Evolutionary conservation across 2,113 vertebrate genomes (phyloP), one percentile per base, ranked within the genome.

Genomic region (Cercocebus atys): DNA sequence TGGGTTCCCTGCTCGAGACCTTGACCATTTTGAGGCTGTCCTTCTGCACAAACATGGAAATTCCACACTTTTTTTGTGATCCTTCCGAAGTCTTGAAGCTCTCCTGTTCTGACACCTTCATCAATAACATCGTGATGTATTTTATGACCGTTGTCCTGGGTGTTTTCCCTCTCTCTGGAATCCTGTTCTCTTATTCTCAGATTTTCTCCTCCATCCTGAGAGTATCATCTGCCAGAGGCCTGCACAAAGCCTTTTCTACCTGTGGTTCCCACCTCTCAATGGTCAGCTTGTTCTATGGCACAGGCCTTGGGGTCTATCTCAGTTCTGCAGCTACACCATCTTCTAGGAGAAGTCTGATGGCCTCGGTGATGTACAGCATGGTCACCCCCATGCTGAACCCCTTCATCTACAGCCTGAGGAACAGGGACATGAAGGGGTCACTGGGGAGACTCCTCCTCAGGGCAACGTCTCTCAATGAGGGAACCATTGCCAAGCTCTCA

Each of bases 321-420:
- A 93, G 93, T 72, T 83, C 96, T 45, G 85, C 66, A 8, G 12
- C 3, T 25, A 85, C 70, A 40, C 50, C 78, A 22, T 40, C 40
- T 30, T 84, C 96, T 40, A 73, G 76, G 30, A 68, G 11, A 20
- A 92, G 73, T 22, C 13, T 87, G 18, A 66, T 68, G 47, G 83
- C 90, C 57, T 96, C 79, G 0, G 81, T 85, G 55, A 97, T 89
- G 83, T 92, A 96, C 90, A 94, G 78, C 4, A 25, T 70, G 70
- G 81, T 95, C 66, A 97, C 95, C 1, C 94, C 88, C 59, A 95
- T 97, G 93, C 52, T 97, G 43, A 93, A 97, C 47, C 86, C 96
- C 55, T 90, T 96, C 86, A 95, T 96, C n/a, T 97, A 97, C 23
- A 96, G 93, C 5, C 76, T 96, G 20, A 61, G 70, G 43, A 95